phyloP scores from a whole-genome alignment of 2,113 vertebrate species.

The Hirundichthys speculiger region DNA sequence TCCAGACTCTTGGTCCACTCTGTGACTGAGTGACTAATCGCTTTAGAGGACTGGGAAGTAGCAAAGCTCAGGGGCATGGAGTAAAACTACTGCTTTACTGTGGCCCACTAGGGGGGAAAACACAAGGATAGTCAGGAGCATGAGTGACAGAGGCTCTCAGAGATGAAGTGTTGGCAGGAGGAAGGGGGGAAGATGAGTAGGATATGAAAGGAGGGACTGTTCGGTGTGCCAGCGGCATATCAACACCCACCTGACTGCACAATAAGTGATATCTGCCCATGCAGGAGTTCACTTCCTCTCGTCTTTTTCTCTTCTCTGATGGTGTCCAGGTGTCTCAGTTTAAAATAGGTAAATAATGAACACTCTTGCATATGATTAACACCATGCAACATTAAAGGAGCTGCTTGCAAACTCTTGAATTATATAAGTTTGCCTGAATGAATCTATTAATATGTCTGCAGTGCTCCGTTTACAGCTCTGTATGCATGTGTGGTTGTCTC shows the following conservation, averaged over 20 bases:
- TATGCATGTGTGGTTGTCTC: constrained; percentile 62
- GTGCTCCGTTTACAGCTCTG: constrained; percentile 63
- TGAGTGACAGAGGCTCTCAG: constrained; percentile 53
- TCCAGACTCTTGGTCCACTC: constrained; percentile 66
- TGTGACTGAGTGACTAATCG: constrained; percentile 67
- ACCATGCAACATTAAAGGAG: constrained; percentile 66
- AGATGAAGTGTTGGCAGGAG: constrained; percentile 56
- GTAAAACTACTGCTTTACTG: constrained; percentile 41
- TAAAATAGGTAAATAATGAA: constrained; percentile 34
- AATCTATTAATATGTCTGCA: constrained; percentile 60
- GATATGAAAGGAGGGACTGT: constrained; percentile 64
- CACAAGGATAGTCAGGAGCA: constrained; percentile 35
- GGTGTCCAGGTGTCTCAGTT: constrained; percentile 27
- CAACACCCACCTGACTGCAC: constrained; percentile 65
- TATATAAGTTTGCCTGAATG: constrained; percentile 70
- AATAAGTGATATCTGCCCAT: constrained; percentile 55
- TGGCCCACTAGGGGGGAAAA: constrained; percentile 10
- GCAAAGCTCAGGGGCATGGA: constrained; percentile 47
- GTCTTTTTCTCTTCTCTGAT: constrained; percentile 15
- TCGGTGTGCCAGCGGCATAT: constrained; percentile 56
- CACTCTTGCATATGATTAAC: constrained; percentile 38
- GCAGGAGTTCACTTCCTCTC: constrained; percentile 42
- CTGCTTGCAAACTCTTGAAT: constrained; percentile 64
- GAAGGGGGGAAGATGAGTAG: constrained; percentile 48
- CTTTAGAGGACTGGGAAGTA: constrained; percentile 55